Evolutionary conservation across 2,113 vertebrate species (phyloP).

Genomic region (Indri indri): DNA sequence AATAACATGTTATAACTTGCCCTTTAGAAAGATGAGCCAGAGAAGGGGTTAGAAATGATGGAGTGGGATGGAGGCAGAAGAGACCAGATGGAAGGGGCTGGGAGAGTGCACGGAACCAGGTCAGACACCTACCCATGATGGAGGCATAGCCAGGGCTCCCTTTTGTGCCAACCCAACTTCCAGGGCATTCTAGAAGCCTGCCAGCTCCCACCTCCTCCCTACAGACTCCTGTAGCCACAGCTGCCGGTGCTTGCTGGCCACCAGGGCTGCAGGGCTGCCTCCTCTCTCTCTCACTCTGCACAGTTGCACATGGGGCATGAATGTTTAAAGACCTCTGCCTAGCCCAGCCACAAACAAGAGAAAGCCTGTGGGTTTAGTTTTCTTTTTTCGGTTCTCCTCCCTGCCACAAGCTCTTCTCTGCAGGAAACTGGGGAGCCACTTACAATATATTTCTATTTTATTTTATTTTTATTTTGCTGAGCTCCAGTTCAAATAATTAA

Average conservation of each 20-base stretch:
- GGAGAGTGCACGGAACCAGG: background rate
- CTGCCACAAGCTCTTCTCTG: conserved; percentile 71
- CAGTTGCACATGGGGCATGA: conserved; percentile 58
- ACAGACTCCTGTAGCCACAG: background rate
- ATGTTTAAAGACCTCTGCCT: conserved; percentile 83
- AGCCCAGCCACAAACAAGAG: conserved; percentile 52
- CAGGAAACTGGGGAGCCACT: conserved; percentile 74
- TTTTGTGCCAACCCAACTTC: background rate
- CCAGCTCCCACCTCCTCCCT: background rate
- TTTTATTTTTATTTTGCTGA: conserved; percentile 76
- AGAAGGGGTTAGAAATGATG: background rate
- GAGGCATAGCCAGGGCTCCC: background rate
- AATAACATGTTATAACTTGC: background rate
- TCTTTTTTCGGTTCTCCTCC: background rate
- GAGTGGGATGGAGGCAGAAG: background rate
- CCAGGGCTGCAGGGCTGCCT: background rate
- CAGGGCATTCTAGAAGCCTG: background rate
- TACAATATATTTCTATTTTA: conserved; percentile 72
- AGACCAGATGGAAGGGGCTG: background rate
- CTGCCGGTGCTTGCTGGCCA: background rate
- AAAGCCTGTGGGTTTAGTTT: background rate
- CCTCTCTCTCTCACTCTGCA: background rate
- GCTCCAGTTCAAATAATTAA: conserved; percentile 84
- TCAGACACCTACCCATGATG: fast-evolving
- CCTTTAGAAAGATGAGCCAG: background rate